Base-by-base conservation (phyloP, 2,888 invertebrate genomes). In the Tupiocoris notatus region DNA sequence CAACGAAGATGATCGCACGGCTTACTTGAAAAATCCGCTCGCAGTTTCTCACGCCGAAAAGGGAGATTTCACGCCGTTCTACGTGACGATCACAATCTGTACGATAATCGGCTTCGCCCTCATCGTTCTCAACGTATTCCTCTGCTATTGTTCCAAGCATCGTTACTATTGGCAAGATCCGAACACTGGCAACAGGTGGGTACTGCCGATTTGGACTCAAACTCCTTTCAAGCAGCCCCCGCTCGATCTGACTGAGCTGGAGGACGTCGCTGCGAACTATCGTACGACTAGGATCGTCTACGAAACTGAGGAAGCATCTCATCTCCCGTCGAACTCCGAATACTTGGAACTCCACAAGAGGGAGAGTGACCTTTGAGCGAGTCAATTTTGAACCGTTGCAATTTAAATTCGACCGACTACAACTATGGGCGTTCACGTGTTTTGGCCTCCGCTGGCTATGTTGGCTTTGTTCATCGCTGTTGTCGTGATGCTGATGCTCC, bases 141-240 rank as follows among this genome's bases (percentile, higher is more conserved):
- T 93, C 83, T 93, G 93, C 82, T 94, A 90, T 83, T 92, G 94
- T 83, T 93, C 94, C 0, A 88, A 89, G 80, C 89, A 94, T 83
- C 90, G 89, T 1, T 86, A 87, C 57, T 95, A 95, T 83, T 95
- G 95, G 95, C 88, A 90, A 80, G 91, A 93, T 82, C 87, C 90
- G 80, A 90, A 93, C 82, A 93, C 92, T 83, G 93, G 92, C 91
- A 94, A 92, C 83, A 91, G 93, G 82, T 94, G 92, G 92, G 85
- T 94, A 77, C 89, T 92, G 18, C 91, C 94, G 1, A 86, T 95
- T 83, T 95, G 93, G 92, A 91, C 93, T 1, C 87, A 91, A 56
- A 91, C 93, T 2, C 94, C 94, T 0, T 91, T 93, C 83, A 90
- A 91, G 80, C 92, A 93, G 83, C 92, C 93, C 1, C 90, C 95